These are phyloP conservation scores for Paedocypris micromegethes DNA, from an alignment of 2,797 vertebrate genomes.

Conservation along the genomic window DNA sequence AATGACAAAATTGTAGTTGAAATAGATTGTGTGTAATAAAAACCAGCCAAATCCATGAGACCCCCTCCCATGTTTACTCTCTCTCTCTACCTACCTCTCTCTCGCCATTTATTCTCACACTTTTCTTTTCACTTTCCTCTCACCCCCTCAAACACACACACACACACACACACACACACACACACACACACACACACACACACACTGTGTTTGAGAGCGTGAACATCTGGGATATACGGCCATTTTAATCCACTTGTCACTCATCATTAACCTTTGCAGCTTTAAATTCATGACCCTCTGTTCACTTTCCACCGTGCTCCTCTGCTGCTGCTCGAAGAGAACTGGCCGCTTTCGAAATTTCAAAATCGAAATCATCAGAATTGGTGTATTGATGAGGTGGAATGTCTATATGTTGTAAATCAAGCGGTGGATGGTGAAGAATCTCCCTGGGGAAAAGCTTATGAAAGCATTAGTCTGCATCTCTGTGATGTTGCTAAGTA, in stretches of 20 bases:
- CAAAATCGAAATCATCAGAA: not conserved
- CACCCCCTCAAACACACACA: too few species aligned
- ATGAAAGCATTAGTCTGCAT: constrained; percentile 64
- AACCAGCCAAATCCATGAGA: too few species aligned
- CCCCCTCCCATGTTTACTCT: too few species aligned
- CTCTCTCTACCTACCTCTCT: too few species aligned
- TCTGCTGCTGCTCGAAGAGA: not conserved
- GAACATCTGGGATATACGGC: constrained; percentile 25
- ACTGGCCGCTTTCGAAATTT: not conserved
- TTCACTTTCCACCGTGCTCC: constrained; percentile 35
- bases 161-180: too few species aligned
- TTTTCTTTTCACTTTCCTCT: too few species aligned
- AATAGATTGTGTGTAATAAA: too few species aligned
- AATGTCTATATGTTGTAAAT: constrained; percentile 58
- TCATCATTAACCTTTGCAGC: constrained; percentile 55
- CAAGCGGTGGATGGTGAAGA: constrained; percentile 62
- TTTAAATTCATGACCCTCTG: constrained; percentile 45
- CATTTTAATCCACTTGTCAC: constrained; percentile 53
- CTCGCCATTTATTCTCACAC: too few species aligned
- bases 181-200: not conserved
- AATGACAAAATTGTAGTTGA: too few species aligned
- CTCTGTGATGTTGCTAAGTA: constrained; percentile 62
- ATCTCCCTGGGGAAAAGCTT: constrained; percentile 61
- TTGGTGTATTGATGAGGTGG: constrained; percentile 3
- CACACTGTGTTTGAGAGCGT: constrained; percentile 2